A percentile compares a stretch with the other conserved stretches of the same genome.
Conservation (phyloP, 1,140 invertebrate genomes). For the Papilio glaucus region DNA sequence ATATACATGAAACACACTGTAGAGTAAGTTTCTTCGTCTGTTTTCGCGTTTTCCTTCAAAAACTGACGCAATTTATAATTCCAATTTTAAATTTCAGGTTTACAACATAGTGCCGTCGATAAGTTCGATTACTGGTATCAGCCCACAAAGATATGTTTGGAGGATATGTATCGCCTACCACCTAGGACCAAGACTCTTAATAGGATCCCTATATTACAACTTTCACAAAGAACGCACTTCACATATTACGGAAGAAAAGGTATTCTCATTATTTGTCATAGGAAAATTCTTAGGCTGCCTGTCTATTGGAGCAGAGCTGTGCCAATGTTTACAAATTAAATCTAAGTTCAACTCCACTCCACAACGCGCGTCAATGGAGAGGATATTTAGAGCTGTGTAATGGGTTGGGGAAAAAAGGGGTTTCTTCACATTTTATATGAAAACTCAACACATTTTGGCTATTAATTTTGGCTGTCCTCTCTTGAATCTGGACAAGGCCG, state of each 20-base stretch:
- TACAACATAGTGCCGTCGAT: constrained; percentile 96
- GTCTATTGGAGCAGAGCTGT: no score
- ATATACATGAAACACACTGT: constrained; percentile 96
- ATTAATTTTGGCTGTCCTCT: no score
- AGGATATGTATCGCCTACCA: constrained; percentile 95
- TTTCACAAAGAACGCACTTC: constrained; percentile 89
- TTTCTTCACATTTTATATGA: no score
- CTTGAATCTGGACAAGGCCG: no score
- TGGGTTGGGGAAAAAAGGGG: no score
- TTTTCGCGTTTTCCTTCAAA: constrained; percentile 25
- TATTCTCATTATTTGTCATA: constrained; percentile 43
- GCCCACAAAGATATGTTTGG: constrained; percentile 96
- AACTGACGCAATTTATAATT: not conserved
- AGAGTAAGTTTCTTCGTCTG: constrained; percentile 85
- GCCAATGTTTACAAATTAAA: no score
- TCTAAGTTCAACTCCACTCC: no score
- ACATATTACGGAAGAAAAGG: constrained; percentile 84
- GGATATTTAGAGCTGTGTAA: no score
- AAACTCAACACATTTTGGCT: no score
- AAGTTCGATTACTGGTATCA: constrained; percentile 95
- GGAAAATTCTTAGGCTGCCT: no score
- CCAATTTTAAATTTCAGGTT: constrained; percentile 85
- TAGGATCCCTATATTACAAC: constrained; percentile 92
- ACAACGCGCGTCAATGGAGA: no score
- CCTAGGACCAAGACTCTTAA: constrained; percentile 93